Base-by-base conservation (phyloP, 1,140 invertebrate species). In the Oryzaephilus surinamensis region DNA sequence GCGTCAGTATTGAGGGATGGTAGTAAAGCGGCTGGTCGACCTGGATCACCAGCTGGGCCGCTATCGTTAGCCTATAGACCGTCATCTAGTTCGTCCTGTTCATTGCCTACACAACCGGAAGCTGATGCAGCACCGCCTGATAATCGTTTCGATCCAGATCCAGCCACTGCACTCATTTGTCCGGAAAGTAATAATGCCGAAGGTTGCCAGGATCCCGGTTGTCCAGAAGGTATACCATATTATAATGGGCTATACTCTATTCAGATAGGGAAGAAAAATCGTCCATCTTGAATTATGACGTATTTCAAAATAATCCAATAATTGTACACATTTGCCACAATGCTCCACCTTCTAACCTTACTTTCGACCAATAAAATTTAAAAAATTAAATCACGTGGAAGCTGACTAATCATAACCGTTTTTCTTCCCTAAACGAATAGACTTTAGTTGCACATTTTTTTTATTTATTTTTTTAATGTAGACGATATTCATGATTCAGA, bases 1-100 rank as follows among this genome's bases (percentile, higher is more conserved):
- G 76, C 76, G 4, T 80, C 79, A 38, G 71, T 81, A 20, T 63
- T 80, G n/a, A 60, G 79, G 32, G 75, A 77, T 46, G 74, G 74
- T 8, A 63, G 62, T 29, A 60, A 70, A 33, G 62, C 41, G 67
- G 61, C 36, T 67, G 74, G 49, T 68, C 71, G 41, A 66, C 72
- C 60, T 8, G 50, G 44, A 7, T 60, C 58, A n/a, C 60, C 58
- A 6, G 8, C 26, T 16, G 50, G 50, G 3, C 57, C 53, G 2
- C 33, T 55, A 27, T 60, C 57, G 6, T 38, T 56, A 20, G 51
- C 51, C 17, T 62, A 58, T 31, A 45, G 57, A 18, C 52, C 57
- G 8, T 52, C 58, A 1, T 55, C 55, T 13, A n/a, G n/a, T n/a
- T n/a, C 50, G 46, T 55, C 57, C 8, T 50, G 53, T 37, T 48